Conservation (phyloP, 2,113 vertebrate species). For the Nestor notabilis region DNA sequence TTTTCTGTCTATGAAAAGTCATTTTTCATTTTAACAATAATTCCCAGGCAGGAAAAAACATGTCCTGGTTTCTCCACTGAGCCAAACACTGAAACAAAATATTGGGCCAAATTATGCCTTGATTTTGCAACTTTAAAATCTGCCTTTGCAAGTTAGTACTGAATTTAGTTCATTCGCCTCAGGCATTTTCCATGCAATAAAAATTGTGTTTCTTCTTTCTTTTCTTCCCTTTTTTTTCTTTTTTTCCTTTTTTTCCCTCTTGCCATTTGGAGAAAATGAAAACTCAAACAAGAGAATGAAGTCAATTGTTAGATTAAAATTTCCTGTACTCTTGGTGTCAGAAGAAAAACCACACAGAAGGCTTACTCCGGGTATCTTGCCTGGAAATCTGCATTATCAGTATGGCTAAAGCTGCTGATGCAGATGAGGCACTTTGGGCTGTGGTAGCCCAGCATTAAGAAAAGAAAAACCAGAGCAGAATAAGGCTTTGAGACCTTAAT, state of each 20-base stretch:
- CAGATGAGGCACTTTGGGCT: neutral
- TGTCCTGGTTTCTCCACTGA: neutral
- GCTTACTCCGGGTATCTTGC: neutral
- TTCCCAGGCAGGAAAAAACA: slow-evolving; percentile 49
- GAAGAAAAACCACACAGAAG: neutral
- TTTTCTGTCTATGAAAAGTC: slow-evolving; percentile 47
- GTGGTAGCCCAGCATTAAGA: neutral
- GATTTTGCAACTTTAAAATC: slow-evolving; percentile 60
- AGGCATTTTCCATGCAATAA: slow-evolving; percentile 33
- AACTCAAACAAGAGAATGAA: neutral
- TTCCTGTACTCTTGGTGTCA: neutral
- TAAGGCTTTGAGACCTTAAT: neutral
- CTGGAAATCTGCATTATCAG: slow-evolving; percentile 14
- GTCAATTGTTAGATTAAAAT: neutral
- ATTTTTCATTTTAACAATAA: slow-evolving; percentile 52
- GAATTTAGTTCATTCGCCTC: slow-evolving; percentile 34
- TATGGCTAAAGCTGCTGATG: neutral
- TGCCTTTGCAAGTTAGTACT: slow-evolving; percentile 41
- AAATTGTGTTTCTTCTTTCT: neutral
- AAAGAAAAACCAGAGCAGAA: neutral
- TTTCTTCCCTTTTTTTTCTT: too few species aligned
- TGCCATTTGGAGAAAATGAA: neutral
- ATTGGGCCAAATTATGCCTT: slow-evolving; percentile 45
- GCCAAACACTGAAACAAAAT: slow-evolving; percentile 40
- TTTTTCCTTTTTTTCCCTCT: neutral